Conservation (phyloP, 1,140 invertebrate genomes). For the Drosophila nasuta region DNA sequence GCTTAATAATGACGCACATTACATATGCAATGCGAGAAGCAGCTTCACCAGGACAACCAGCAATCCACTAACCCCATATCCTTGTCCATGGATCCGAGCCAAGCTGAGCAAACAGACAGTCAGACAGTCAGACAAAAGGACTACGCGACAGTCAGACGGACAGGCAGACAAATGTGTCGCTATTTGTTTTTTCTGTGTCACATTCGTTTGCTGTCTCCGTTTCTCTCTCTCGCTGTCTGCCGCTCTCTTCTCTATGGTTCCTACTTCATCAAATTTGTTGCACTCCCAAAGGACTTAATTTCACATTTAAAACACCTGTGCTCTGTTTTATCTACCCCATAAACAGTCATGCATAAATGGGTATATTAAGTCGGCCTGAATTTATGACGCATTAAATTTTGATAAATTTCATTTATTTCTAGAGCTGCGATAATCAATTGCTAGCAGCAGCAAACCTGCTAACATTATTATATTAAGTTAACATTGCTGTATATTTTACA, state of each 20-base stretch:
- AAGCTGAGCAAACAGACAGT: background rate
- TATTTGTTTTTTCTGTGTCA: conserved; percentile 64
- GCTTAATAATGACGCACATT: conserved; percentile 73
- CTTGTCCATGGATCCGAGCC: conserved; percentile 3
- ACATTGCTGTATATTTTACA: too few species aligned
- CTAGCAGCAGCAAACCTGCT: too few species aligned
- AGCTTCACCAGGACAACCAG: conserved; percentile 31
- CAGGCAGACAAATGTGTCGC: conserved; percentile 59
- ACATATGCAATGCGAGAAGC: conserved; percentile 67
- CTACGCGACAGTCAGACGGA: background rate
- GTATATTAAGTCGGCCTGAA: conserved; percentile 21
- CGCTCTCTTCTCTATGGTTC: background rate
- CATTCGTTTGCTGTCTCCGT: conserved; percentile 4
- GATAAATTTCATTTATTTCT: conserved; percentile 1
- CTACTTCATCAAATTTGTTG: conserved; percentile 48
- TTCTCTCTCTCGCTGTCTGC: background rate
- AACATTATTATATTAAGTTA: background rate
- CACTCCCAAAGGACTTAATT: conserved; percentile 63
- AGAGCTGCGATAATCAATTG: too few species aligned
- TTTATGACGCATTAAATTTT: conserved; percentile 3
- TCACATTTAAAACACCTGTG: conserved; percentile 66
- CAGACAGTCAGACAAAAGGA: conserved; percentile 48
- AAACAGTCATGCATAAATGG: conserved; percentile 8
- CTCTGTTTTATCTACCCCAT: conserved; percentile 33
- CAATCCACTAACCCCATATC: conserved; percentile 21